Evolutionary conservation across 2,113 vertebrate genomes (phyloP).

Genomic region (Tenrec ecaudatus): DNA sequence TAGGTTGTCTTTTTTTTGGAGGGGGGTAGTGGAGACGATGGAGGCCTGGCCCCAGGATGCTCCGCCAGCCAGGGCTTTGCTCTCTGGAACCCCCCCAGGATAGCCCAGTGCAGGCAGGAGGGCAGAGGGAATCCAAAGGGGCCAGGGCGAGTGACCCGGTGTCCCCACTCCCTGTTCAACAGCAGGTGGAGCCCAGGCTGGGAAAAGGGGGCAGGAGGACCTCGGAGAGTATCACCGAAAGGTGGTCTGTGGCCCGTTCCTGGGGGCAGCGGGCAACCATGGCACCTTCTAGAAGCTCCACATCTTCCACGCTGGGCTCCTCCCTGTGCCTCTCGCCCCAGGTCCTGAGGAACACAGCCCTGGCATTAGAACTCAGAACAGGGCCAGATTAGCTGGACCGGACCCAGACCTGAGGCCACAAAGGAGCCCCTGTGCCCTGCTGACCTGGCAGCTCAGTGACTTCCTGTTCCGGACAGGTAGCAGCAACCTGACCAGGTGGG

Average conservation of each 20-base stretch:
- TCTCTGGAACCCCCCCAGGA: rapidly evolving
- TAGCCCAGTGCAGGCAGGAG: rapidly evolving
- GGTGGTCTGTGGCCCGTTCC: not conserved
- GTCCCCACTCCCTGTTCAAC: not conserved
- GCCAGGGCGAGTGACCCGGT: not conserved
- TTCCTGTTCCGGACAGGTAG: not conserved
- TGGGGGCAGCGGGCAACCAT: not conserved
- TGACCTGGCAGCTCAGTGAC: not conserved
- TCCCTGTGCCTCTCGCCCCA: not conserved
- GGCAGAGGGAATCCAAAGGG: not conserved
- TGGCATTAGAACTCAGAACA: not conserved
- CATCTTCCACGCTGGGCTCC: not conserved
- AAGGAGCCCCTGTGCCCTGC: not conserved
- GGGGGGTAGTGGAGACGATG: not conserved
- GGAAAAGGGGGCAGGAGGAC: rapidly evolving
- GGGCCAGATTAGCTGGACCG: not conserved
- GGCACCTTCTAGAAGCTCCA: not conserved
- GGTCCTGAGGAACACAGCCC: rapidly evolving
- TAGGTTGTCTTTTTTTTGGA: not conserved
- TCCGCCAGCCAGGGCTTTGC: rapidly evolving
- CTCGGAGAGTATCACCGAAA: not conserved
- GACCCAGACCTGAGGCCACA: too few species aligned
- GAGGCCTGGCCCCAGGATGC: not conserved
- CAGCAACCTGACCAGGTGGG: not conserved
- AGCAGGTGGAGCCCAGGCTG: not conserved